Conservation (phyloP, 2,888 invertebrate species). For the Isotomurus palustris region DNA sequence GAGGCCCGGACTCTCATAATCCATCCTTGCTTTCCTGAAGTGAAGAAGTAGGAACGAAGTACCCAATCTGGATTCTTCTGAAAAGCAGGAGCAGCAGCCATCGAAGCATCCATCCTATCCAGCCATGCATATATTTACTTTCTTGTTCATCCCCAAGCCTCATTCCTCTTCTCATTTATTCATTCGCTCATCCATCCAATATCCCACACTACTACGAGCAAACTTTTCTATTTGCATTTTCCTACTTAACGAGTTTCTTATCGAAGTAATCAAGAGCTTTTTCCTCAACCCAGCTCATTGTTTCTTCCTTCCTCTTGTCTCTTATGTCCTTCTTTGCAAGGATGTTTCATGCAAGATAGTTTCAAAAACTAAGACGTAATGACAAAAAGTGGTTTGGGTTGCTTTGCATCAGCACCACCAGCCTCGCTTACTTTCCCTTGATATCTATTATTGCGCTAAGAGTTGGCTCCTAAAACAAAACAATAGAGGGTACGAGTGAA, state of each 20-base stretch:
- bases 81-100: neutral
- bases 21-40: too few species aligned
- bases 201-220: conserved; percentile 10
- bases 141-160: neutral
- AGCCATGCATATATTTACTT: neutral
- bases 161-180: conserved; percentile 9
- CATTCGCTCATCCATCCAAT: conserved; percentile 11
- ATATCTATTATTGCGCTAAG: too few species aligned
- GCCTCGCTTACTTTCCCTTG: too few species aligned
- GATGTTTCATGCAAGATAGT: too few species aligned
- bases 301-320: neutral
- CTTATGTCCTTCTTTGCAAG: neutral
- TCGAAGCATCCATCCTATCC: neutral
- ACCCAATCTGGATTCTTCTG: too few species aligned
- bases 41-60: too few species aligned
- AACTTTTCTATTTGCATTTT: conserved; percentile 30
- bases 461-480: too few species aligned
- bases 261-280: conserved; percentile 29
- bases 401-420: too few species aligned
- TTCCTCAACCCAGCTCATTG: conserved; percentile 7
- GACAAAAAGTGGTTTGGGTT: too few species aligned
- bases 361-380: too few species aligned
- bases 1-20: too few species aligned
- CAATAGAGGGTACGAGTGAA: too few species aligned
- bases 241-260: conserved; percentile 31